Evolutionary conservation across 2,888 invertebrate species (phyloP), one percentile per base, ranked within the genome.

Genomic region (Epinotia nisella): DNA sequence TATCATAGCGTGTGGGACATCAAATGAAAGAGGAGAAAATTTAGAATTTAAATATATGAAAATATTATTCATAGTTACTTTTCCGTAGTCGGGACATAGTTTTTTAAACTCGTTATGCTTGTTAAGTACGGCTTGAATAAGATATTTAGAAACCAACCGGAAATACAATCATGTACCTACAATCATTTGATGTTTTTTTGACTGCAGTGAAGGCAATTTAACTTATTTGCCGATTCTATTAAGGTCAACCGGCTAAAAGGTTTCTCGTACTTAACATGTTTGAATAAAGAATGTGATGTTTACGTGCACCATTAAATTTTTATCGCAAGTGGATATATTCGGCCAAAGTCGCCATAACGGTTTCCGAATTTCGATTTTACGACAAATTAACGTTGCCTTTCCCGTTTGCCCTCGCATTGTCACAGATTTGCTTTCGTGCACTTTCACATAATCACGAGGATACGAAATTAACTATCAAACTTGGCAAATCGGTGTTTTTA

Each of bases 381-480:
- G 62, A 64, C 69, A 24, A 64, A 73, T 64, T 49, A 73, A 64
- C 58, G 69, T 45, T 69, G 59, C 64, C 59, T 69, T 73, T 69
- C 51, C 56, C 53, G 69, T 64, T 64, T 69, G 62, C 51, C 64
- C 69, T 51, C 56, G 49, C 56, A 15, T 53, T 64, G 62, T 69
- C 58, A 59, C 61, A 56, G 29, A 68, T 35, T 68, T 51, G 58
- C 49, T 68, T 64, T 73, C 69, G 29, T 64, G 39, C 56, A 73
- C 72, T 73, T 73, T 73, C 72, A 62, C 56, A 68, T 68, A 58
- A 73, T 62, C 21, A 53, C 39, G 64, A 69, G 69, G 51, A 64
- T 68, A 69, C 49, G 59, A 69, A 72, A 73, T 59, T 67, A 64
- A 29, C 64, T 64, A 73, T 64, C 51, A 29, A 59, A 64, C 19